A percentile compares a stretch with the other conserved stretches of the same genome.
Evolutionary conservation across 2,113 vertebrate species (phyloP).

Genomic region (Pachypanchax playfairii): DNA sequence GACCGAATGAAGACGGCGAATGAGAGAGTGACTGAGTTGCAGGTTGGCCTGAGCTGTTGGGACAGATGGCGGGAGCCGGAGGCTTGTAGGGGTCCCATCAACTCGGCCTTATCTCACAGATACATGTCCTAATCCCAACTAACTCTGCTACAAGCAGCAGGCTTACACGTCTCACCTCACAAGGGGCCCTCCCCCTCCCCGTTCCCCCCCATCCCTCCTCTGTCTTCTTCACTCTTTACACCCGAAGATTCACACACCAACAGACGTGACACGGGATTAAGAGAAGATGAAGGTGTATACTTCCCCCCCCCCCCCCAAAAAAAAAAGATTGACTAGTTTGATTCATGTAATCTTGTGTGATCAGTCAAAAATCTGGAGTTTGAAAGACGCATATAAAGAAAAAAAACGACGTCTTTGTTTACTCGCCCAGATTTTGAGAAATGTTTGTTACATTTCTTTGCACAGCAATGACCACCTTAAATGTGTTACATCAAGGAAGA

Average conservation of each 20-base stretch:
- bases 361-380: too few relatives aligned
- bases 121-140: conserved; percentile 78
- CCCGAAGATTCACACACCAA: conserved; percentile 28
- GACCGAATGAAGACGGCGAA: neutral
- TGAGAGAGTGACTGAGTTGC: conserved; percentile 49
- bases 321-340: neutral
- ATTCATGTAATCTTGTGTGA: too few relatives aligned
- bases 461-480: too few relatives aligned
- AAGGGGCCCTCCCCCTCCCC: conserved; percentile 15
- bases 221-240: conserved; percentile 61
- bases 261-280: neutral
- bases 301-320: too few relatives aligned
- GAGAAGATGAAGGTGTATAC: too few relatives aligned
- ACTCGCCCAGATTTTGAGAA: too few relatives aligned
- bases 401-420: too few relatives aligned
- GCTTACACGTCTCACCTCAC: conserved; percentile 70
- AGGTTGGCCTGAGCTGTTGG: conserved; percentile 30
- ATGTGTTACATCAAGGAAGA: too few relatives aligned
- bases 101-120: conserved; percentile 71
- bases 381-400: too few relatives aligned
- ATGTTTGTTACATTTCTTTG: too few relatives aligned
- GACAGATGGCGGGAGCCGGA: conserved; percentile 69
- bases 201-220: neutral
- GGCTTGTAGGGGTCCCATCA: conserved; percentile 50
- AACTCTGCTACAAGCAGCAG: conserved; percentile 70